phyloP scores from a whole-genome alignment of 2,888 invertebrate genomes.

The Zaprionus obscuricornis region DNA sequence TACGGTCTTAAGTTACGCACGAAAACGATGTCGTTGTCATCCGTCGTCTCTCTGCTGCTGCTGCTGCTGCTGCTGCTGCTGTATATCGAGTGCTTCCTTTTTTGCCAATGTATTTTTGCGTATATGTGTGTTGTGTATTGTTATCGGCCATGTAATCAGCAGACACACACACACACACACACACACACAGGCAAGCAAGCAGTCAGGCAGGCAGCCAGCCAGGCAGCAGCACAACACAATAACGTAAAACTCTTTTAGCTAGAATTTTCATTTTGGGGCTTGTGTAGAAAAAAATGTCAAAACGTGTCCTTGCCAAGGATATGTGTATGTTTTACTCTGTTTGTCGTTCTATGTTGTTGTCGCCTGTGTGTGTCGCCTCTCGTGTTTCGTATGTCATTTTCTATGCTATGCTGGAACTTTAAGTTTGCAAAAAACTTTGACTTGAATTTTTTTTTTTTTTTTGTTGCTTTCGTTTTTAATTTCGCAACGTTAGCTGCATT shows the following conservation, averaged over 20 bases:
- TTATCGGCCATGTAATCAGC: slow-evolving; percentile 37
- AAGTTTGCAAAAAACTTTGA: slow-evolving; percentile 20
- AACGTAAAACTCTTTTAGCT: no score
- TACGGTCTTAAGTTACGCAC: slow-evolving; percentile 20
- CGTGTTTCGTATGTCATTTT: background rate
- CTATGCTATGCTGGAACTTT: slow-evolving; percentile 1
- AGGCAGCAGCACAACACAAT: no score
- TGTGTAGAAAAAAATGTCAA: no score
- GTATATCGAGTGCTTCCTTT: background rate
- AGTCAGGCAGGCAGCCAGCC: no score
- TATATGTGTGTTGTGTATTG: slow-evolving; percentile 28
- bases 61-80: no score
- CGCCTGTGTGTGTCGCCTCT: background rate
- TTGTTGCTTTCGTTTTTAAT: slow-evolving; percentile 14
- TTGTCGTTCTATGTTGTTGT: slow-evolving; percentile 9
- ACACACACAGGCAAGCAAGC: no score
- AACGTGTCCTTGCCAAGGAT: no score
- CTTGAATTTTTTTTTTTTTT: no score
- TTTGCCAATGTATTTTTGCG: background rate
- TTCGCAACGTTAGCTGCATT: slow-evolving; percentile 1
- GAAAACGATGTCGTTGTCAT: no score
- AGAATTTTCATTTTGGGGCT: no score
- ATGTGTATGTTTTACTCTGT: slow-evolving; percentile 24
- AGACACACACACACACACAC: slow-evolving; percentile 1
- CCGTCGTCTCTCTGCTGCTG: no score